These are phyloP conservation scores for Eumeta japonica DNA, from an alignment of 1,140 invertebrate genomes.

Conservation along the genomic window DNA sequence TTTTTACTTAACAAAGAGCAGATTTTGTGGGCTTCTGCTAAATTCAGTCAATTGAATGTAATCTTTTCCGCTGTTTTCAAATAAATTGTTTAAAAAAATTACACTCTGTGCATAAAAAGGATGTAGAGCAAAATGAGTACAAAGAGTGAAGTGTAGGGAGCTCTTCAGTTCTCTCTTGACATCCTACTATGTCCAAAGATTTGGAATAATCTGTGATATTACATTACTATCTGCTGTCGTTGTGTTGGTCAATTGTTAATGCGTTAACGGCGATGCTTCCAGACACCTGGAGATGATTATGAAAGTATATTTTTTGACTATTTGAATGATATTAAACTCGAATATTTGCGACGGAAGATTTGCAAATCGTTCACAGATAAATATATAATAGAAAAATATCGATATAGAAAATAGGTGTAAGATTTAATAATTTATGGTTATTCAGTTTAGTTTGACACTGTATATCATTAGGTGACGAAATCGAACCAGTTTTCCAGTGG, in stretches of 20 bases:
- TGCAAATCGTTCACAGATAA: slow-evolving; percentile 48
- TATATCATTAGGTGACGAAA: slow-evolving; percentile 51
- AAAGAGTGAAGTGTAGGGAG: no score
- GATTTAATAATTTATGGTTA: slow-evolving; percentile 56
- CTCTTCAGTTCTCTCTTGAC: no score
- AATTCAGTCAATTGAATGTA: no score
- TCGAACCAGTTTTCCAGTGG: slow-evolving; percentile 45
- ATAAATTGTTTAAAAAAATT: no score
- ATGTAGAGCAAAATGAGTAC: no score
- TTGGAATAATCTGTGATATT: slow-evolving; percentile 59
- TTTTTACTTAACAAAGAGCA: slow-evolving; percentile 49
- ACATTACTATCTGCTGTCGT: slow-evolving; percentile 56
- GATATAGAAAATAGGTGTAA: slow-evolving; percentile 38
- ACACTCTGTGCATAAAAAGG: no score
- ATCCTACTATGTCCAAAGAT: slow-evolving; percentile 58
- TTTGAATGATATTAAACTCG: slow-evolving; percentile 46
- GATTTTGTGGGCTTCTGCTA: slow-evolving; percentile 42
- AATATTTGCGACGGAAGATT: slow-evolving; percentile 49
- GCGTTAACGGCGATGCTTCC: slow-evolving; percentile 46
- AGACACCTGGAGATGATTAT: slow-evolving; percentile 34
- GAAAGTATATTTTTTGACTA: slow-evolving; percentile 58
- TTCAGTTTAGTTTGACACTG: slow-evolving; percentile 50
- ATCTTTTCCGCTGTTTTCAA: no score
- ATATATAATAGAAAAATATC: slow-evolving; percentile 37
- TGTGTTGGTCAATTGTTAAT: slow-evolving; percentile 59